A percentile compares a stretch with the other conserved stretches of the same genome.
phyloP scores from a whole-genome alignment of 2,113 vertebrate species.

The Catharus bicknelli region DNA sequence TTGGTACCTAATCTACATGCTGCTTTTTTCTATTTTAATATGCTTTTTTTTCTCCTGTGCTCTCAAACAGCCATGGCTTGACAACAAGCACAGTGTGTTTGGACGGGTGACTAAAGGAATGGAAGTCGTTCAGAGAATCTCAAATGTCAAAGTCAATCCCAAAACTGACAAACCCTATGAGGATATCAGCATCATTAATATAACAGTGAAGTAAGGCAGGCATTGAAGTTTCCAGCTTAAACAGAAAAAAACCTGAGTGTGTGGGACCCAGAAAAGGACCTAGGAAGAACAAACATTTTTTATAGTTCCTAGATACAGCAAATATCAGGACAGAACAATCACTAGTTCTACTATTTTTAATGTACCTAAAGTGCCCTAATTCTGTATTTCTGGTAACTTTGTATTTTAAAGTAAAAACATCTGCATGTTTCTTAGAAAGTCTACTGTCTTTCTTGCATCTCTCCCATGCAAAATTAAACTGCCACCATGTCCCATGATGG shows the following conservation, averaged over 20 bases:
- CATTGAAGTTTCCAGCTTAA: background rate
- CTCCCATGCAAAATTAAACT: background rate
- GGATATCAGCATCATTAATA: constrained; percentile 97
- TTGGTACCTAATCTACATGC: background rate
- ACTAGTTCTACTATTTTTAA: background rate
- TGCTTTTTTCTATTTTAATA: background rate
- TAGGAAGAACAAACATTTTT: background rate
- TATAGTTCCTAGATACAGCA: background rate
- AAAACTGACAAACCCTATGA: constrained; percentile 98
- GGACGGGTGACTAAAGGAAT: constrained; percentile 95
- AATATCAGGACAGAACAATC: background rate
- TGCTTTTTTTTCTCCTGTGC: background rate
- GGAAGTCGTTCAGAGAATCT: constrained; percentile 98
- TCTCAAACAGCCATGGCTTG: constrained; percentile 89
- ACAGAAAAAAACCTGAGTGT: background rate
- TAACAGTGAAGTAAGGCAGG: constrained; percentile 88
- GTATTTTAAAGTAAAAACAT: constrained; percentile 38
- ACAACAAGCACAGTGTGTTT: constrained; percentile 98
- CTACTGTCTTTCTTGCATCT: background rate
- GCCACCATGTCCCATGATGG: accelerated
- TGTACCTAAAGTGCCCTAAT: background rate
- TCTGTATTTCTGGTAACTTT: constrained; percentile 60
- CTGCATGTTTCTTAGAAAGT: background rate
- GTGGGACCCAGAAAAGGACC: background rate
- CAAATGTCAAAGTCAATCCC: constrained; percentile 94